phyloP scores from a whole-genome alignment of 2,797 vertebrate species.

The Loris lydekkerianus region DNA sequence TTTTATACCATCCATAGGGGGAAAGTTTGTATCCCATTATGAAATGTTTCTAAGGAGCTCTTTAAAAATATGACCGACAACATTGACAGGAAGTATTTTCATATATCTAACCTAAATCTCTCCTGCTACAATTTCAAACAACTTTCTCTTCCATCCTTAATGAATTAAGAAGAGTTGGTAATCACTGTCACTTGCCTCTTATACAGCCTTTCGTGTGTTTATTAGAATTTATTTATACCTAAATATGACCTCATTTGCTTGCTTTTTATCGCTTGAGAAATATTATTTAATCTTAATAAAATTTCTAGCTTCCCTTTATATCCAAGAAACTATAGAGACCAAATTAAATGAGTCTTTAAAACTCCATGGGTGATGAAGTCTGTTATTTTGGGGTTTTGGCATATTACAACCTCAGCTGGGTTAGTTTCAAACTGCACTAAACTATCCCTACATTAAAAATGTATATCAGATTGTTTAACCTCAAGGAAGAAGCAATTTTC shows the following conservation, averaged over 20 bases:
- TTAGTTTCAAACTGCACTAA: conserved; percentile 69
- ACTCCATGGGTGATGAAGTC: not conserved
- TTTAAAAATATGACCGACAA: conserved; percentile 51
- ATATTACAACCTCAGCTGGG: conserved; percentile 22
- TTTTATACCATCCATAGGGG: conserved; percentile 34
- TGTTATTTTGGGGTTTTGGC: conserved; percentile 36
- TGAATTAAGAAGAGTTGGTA: conserved; percentile 48
- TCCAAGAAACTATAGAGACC: conserved; percentile 29
- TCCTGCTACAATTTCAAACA: conserved; percentile 71
- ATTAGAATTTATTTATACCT: conserved; percentile 45
- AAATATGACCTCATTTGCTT: conserved; percentile 36
- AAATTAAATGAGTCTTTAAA: conserved; percentile 59
- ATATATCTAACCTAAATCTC: conserved; percentile 79
- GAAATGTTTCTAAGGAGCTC: conserved; percentile 41
- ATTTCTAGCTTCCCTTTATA: conserved; percentile 2
- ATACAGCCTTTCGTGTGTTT: conserved; percentile 40
- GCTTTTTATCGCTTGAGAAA: conserved; percentile 55
- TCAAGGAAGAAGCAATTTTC: conserved; percentile 68
- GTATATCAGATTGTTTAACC: conserved; percentile 71
- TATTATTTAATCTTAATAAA: not conserved
- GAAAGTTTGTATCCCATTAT: conserved; percentile 16
- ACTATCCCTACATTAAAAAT: conserved; percentile 76
- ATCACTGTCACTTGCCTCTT: conserved; percentile 55
- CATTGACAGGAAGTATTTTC: conserved; percentile 56
- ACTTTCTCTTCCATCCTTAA: conserved; percentile 70